Conservation (phyloP, 2,888 invertebrate genomes). For the Acronicta alni region DNA sequence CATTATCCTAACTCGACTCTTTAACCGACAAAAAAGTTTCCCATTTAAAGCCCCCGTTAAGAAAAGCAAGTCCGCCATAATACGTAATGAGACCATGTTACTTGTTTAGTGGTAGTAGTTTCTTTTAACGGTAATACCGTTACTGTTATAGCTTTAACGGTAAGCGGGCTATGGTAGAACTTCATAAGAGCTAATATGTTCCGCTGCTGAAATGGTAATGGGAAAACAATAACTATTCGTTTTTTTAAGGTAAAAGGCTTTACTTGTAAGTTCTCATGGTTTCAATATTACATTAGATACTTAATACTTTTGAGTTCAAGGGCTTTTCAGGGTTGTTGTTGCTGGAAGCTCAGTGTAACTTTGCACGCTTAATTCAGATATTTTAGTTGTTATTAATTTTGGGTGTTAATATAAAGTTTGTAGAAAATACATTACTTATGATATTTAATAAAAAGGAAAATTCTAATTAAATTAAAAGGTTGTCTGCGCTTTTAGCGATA, state of each 20-base stretch:
- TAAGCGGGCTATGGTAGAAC: slow-evolving; percentile 50
- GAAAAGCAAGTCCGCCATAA: slow-evolving; percentile 56
- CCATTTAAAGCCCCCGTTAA: slow-evolving; percentile 55
- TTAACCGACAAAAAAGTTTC: slow-evolving; percentile 30
- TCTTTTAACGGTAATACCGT: slow-evolving; percentile 71
- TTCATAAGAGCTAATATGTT: slow-evolving; percentile 40
- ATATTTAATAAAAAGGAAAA: no score
- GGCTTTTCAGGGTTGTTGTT: no score
- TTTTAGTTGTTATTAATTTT: no score
- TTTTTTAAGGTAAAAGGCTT: slow-evolving; percentile 34
- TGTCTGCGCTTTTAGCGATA: no score
- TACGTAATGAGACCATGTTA: slow-evolving; percentile 58
- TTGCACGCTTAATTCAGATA: no score
- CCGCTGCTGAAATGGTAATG: slow-evolving; percentile 20
- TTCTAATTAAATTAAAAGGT: no score
- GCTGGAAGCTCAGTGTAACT: no score
- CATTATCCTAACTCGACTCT: slow-evolving; percentile 27
- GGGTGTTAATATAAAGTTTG: no score
- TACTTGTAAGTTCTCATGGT: slow-evolving; percentile 5
- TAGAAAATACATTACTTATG: no score
- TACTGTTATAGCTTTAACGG: slow-evolving; percentile 39
- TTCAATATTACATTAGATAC: not conserved
- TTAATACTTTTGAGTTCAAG: not conserved
- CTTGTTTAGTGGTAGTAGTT: slow-evolving; percentile 68
- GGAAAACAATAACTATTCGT: slow-evolving; percentile 31